phyloP scores from a whole-genome alignment of 2,888 invertebrate species.

The Drosophila stalkeri region DNA sequence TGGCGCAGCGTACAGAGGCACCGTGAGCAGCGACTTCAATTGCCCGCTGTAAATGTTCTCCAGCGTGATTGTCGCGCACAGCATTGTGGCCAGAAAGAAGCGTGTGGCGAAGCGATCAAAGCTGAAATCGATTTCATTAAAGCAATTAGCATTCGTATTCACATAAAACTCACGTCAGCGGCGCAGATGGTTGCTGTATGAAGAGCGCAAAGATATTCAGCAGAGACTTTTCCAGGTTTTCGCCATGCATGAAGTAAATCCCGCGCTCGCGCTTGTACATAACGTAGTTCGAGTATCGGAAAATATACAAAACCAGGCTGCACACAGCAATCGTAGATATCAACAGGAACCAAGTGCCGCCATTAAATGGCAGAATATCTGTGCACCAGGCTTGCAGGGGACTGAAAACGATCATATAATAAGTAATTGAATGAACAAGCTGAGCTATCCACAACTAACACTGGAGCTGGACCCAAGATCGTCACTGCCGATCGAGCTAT shows the following conservation, averaged over 20 bases:
- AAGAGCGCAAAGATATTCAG: conserved; percentile 82
- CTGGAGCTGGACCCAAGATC: conserved; percentile 81
- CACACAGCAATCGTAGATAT: conserved; percentile 68
- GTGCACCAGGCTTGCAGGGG: conserved; percentile 80
- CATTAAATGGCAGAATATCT: conserved; percentile 78
- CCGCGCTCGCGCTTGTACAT: neutral
- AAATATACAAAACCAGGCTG: conserved; percentile 66
- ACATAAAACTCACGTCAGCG: conserved; percentile 58
- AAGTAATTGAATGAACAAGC: accelerated
- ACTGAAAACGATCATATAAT: conserved; percentile 40
- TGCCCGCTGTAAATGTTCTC: conserved; percentile 84
- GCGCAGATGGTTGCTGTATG: conserved; percentile 82
- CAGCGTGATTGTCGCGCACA: conserved; percentile 82
- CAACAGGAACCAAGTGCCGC: conserved; percentile 72
- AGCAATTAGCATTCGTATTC: neutral
- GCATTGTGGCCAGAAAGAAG: conserved; percentile 77
- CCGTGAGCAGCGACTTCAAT: conserved; percentile 82
- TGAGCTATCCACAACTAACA: conserved; percentile 54
- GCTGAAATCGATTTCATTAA: conserved; percentile 40
- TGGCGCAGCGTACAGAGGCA: conserved; percentile 79
- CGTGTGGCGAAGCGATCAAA: conserved; percentile 74
- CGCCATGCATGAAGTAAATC: conserved; percentile 39
- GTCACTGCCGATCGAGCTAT: conserved; percentile 83
- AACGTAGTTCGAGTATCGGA: conserved; percentile 59
- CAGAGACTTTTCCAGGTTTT: conserved; percentile 60